Percentiles rank a stretch among this genome's conserved stretches.
phyloP scores from a whole-genome alignment of 2,113 vertebrate genomes.

The Phoenicopterus ruber region DNA sequence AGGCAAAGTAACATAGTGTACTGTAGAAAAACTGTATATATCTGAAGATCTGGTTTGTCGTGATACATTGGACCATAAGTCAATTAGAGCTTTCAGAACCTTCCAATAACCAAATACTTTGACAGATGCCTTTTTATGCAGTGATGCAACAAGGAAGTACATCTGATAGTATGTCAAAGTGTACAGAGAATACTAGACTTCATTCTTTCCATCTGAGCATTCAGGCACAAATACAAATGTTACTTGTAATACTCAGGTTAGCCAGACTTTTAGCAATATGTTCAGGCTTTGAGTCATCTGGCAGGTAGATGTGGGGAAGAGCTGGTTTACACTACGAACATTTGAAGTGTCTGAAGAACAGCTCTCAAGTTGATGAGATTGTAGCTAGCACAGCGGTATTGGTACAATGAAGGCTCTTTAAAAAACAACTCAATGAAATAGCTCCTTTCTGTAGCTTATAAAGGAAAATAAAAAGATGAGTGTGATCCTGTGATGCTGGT shows the following conservation, averaged over 20 bases:
- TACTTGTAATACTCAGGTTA: neutral
- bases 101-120: neutral
- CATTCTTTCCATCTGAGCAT: neutral
- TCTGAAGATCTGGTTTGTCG: neutral
- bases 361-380: constrained; percentile 30
- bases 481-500: neutral
- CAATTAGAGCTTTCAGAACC: neutral
- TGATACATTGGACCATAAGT: neutral
- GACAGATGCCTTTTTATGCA: neutral
- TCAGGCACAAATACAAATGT: neutral
- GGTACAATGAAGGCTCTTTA: accelerated
- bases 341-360: constrained; percentile 26
- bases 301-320: neutral
- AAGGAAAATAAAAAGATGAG: neutral
- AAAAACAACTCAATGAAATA: neutral
- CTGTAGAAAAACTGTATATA: neutral
- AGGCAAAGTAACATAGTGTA: neutral
- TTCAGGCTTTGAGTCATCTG: neutral
- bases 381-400: neutral
- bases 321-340: neutral
- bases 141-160: neutral
- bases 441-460: neutral
- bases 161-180: neutral
- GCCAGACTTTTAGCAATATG: neutral
- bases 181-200: neutral